These are phyloP conservation scores for Halocaridina rubra DNA, from an alignment of 2,888 invertebrate species.

Conservation along the genomic window DNA sequence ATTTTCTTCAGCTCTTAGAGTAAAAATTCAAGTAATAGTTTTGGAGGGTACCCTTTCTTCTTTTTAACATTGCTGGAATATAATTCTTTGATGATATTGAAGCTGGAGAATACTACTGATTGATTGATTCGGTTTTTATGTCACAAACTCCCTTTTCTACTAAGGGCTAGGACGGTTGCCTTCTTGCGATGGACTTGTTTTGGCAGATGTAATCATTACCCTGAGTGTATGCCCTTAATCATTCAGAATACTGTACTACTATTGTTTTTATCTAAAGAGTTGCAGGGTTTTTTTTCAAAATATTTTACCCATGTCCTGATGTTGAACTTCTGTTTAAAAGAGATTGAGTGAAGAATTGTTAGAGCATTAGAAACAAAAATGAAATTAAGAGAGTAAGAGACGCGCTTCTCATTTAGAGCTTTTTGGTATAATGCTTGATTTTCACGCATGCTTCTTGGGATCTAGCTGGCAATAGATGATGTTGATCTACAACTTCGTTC, in stretches of 20 bases:
- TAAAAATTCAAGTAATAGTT: neutral
- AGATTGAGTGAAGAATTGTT: neutral
- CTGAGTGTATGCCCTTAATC: no score
- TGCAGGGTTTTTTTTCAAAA: neutral
- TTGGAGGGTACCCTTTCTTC: no score
- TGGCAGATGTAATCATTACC: no score
- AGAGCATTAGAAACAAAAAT: neutral
- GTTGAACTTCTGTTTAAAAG: neutral
- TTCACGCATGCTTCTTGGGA: constrained; percentile 40
- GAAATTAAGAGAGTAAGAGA: neutral
- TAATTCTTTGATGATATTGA: no score
- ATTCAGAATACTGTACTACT: no score
- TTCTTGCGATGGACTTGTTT: no score
- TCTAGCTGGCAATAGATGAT: constrained; percentile 42
- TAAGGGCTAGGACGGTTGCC: no score
- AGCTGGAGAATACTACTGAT: no score
- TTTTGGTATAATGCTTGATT: neutral
- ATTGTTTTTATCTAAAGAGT: neutral
- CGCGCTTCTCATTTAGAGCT: neutral
- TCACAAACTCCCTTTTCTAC: no score
- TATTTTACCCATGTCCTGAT: neutral
- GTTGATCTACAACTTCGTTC: constrained; percentile 30
- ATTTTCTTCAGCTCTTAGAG: no score
- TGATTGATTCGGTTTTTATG: no score
- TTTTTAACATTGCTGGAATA: no score